Conservation (phyloP, 1,140 invertebrate species). For the Drosophila neocordata region DNA sequence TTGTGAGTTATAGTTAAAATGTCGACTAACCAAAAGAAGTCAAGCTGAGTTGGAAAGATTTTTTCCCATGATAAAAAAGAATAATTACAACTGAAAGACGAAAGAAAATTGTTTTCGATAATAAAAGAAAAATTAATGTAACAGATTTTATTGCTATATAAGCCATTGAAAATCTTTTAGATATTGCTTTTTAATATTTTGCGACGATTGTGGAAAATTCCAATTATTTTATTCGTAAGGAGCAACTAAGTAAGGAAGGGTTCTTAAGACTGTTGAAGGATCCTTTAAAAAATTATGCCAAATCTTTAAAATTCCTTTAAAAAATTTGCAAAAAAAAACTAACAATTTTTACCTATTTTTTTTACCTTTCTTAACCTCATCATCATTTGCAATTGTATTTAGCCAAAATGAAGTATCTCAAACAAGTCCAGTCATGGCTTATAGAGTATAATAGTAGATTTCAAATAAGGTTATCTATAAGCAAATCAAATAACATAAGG, state of each 20-base stretch:
- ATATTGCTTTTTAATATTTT: too few relatives aligned
- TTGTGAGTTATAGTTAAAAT: constrained; percentile 29
- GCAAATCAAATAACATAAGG: not conserved
- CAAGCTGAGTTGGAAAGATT: constrained; percentile 40
- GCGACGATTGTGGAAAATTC: too few relatives aligned
- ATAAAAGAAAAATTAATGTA: not conserved
- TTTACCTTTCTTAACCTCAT: too few relatives aligned
- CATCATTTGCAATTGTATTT: not conserved
- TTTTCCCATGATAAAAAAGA: not conserved
- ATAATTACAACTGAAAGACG: not conserved
- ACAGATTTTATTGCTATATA: not conserved
- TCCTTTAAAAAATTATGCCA: too few relatives aligned
- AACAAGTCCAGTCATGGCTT: not conserved
- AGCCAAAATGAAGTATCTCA: not conserved
- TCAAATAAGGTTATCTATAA: not conserved
- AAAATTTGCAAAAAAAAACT: too few relatives aligned
- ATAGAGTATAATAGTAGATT: not conserved
- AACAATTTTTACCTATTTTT: too few relatives aligned
- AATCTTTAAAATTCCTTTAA: too few relatives aligned
- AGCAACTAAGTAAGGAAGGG: too few relatives aligned
- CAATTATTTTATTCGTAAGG: too few relatives aligned
- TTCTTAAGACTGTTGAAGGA: too few relatives aligned
- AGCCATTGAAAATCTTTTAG: too few relatives aligned
- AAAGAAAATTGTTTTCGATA: not conserved
- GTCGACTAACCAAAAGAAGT: constrained; percentile 38